phyloP scores from a whole-genome alignment of 2,113 vertebrate species.

The Galemys pyrenaicus region DNA sequence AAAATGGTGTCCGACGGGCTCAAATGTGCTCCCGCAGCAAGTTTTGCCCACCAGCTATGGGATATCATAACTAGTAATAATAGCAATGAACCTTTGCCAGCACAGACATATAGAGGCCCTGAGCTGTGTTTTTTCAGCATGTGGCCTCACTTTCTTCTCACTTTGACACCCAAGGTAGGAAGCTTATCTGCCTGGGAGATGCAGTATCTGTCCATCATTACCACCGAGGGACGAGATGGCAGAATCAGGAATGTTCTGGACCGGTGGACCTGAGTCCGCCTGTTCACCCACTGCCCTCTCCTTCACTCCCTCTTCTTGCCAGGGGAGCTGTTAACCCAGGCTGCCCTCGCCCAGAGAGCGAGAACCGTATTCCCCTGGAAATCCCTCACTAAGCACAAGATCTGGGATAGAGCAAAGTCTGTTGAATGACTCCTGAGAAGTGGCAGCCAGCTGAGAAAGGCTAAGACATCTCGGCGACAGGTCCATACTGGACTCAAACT shows the following conservation, averaged over 20 bases:
- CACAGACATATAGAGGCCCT: not conserved
- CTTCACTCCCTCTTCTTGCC: not conserved
- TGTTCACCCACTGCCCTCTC: not conserved
- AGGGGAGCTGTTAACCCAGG: not conserved
- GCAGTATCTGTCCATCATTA: not conserved
- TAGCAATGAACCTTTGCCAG: slow-evolving; percentile 26
- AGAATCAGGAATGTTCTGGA: not conserved
- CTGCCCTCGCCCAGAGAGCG: not conserved
- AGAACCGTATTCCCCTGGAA: not conserved
- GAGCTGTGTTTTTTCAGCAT: not conserved
- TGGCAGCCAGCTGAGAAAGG: not conserved
- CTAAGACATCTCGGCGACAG: not conserved
- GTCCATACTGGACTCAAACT: not conserved
- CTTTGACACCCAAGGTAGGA: not conserved
- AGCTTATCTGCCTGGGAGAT: not conserved
- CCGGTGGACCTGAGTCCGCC: not conserved
- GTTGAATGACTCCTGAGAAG: not conserved
- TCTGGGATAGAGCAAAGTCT: not conserved
- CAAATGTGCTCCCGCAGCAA: slow-evolving; percentile 15
- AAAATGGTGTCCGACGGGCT: not conserved
- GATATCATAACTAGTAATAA: slow-evolving; percentile 55
- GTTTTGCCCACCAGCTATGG: slow-evolving; percentile 41
- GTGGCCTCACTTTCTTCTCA: not conserved
- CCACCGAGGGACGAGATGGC: not conserved
- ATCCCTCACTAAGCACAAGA: not conserved